Percentiles rank a stretch among this genome's conserved stretches.
These are phyloP conservation scores for Anhinga anhinga DNA, from an alignment of 2,113 vertebrate genomes.

Conservation along the genomic window DNA sequence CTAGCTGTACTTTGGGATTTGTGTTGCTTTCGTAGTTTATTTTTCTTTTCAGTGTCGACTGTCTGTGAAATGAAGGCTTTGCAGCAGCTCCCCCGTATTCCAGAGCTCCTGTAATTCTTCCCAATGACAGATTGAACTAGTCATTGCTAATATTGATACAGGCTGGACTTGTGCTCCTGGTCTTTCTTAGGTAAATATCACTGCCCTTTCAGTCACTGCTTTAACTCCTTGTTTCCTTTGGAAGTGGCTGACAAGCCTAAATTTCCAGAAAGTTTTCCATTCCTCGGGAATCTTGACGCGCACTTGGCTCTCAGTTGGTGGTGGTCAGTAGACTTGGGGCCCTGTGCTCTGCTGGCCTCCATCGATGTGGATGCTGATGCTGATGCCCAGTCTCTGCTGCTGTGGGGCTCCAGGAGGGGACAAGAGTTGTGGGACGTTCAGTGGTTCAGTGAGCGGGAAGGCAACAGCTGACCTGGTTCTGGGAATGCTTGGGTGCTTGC, in stretches of 20 bases:
- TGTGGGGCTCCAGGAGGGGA: background rate
- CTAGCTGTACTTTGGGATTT: background rate
- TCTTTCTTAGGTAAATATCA: constrained; percentile 17
- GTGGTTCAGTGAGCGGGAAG: background rate
- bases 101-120: constrained; percentile 25
- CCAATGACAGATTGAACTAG: constrained; percentile 33
- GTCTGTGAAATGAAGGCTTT: constrained; percentile 32
- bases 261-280: background rate
- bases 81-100: background rate
- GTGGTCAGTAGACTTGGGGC: background rate
- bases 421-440: background rate
- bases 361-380: background rate
- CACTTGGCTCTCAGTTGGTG: background rate
- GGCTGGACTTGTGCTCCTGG: background rate
- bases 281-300: background rate
- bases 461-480: background rate
- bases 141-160: constrained; percentile 48
- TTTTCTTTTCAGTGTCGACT: background rate
- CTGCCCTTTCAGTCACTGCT: constrained; percentile 9
- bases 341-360: background rate
- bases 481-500: background rate
- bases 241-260: background rate
- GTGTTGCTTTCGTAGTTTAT: background rate
- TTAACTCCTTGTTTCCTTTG: background rate
- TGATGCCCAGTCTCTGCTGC: background rate